Conservation (phyloP, 2,797 vertebrate genomes). For the Carcharodon carcharias region DNA sequence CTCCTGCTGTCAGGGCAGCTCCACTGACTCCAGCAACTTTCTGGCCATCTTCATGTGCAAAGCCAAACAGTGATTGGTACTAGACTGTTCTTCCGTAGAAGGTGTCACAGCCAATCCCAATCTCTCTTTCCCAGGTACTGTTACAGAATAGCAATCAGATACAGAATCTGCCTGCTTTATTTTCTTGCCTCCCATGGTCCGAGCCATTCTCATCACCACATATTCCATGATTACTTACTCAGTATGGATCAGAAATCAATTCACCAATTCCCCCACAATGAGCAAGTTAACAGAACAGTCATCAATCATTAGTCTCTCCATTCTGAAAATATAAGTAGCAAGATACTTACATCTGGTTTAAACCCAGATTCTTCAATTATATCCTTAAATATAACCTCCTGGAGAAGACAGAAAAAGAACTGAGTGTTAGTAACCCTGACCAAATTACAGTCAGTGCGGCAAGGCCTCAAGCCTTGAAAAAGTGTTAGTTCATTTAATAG, state of each 20-base stretch:
- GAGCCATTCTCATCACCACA: background rate
- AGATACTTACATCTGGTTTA: conserved; percentile 57
- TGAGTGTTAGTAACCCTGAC: background rate
- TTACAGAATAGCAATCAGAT: background rate
- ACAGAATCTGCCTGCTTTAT: background rate
- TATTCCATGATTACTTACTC: background rate
- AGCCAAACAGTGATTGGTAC: background rate
- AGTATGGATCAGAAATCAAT: background rate
- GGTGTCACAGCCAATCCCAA: background rate
- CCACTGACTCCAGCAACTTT: background rate
- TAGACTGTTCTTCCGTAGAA: background rate
- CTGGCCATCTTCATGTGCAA: background rate
- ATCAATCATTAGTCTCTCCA: background rate
- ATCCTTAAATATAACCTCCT: conserved; percentile 66
- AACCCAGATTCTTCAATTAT: conserved; percentile 57
- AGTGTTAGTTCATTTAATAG: background rate
- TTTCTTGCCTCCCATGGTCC: background rate
- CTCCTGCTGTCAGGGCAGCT: background rate
- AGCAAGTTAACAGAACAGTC: background rate
- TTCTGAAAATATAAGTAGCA: conserved; percentile 9
- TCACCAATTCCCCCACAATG: background rate
- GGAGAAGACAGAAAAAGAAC: conserved; percentile 26
- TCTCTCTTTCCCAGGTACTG: background rate
- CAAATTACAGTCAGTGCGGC: background rate
- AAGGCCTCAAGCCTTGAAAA: background rate